Conservation (phyloP, 2,797 vertebrate genomes). For the Pseudocheirus occidentalis region DNA sequence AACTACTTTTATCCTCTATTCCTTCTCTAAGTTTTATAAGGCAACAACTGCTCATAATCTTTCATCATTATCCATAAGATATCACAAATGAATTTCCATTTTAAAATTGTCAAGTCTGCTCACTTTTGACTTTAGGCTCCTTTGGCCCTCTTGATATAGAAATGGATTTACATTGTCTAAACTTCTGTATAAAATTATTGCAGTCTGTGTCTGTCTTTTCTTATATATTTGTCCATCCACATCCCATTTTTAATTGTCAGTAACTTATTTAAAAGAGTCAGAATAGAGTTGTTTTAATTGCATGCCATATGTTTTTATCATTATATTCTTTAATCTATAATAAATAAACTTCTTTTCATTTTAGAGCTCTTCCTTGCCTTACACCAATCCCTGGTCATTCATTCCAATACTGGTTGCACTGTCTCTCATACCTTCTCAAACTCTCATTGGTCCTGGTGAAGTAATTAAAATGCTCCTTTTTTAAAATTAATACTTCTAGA, state of each 20-base stretch:
- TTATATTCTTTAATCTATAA: background rate
- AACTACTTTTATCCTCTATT: background rate
- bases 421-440: background rate
- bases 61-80: background rate
- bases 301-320: background rate
- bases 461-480: background rate
- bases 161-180: background rate
- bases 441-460: background rate
- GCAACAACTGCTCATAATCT: background rate
- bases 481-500: background rate
- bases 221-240: background rate
- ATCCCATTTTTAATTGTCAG: background rate
- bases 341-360: background rate
- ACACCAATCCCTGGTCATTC: background rate
- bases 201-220: background rate
- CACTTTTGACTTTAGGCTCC: background rate
- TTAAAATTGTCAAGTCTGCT: background rate
- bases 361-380: background rate
- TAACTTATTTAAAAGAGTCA: background rate
- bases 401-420: background rate
- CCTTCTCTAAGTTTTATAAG: background rate
- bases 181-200: background rate
- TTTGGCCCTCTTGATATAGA: background rate
- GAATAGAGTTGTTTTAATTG: background rate
- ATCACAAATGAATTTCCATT: background rate